Conservation (phyloP, 2,797 vertebrate genomes). For the Sebastes diploproa region DNA sequence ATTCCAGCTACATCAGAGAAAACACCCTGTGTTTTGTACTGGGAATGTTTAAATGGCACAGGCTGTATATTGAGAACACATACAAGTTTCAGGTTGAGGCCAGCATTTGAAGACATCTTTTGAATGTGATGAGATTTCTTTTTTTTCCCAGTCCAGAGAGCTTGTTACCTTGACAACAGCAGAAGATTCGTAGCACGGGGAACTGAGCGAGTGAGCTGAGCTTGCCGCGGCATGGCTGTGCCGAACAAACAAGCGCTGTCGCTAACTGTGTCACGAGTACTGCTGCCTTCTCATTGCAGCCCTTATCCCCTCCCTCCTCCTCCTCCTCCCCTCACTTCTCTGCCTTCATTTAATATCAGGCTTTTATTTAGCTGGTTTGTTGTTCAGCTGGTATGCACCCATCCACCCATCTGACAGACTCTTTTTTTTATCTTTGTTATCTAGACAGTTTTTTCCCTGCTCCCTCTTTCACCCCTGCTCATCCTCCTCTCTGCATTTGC, state of each 20-base stretch:
- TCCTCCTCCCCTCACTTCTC: conserved; percentile 20
- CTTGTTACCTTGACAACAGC: conserved; percentile 87
- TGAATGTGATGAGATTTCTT: conserved; percentile 64
- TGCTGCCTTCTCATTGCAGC: conserved; percentile 62
- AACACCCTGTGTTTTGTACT: not conserved
- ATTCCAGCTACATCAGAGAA: not conserved
- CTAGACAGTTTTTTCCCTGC: not conserved
- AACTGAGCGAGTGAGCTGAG: conserved; percentile 61
- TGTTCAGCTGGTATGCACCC: conserved; percentile 33
- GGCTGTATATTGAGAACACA: conserved; percentile 40
- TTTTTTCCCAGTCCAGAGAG: conserved; percentile 64
- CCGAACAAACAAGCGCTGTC: conserved; percentile 76
- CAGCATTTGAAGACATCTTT: conserved; percentile 69
- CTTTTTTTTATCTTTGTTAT: conserved; percentile 25
- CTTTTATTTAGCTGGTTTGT: conserved; percentile 56
- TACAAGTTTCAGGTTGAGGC: conserved; percentile 60
- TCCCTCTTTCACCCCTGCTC: not conserved
- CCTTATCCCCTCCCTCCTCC: conserved; percentile 14
- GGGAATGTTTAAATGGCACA: conserved; percentile 3
- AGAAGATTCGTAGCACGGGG: conserved; percentile 70
- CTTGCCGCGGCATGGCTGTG: conserved; percentile 65
- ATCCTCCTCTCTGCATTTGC: conserved; percentile 2
- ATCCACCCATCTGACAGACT: conserved; percentile 27
- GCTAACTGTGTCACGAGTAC: conserved; percentile 79
- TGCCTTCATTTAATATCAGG: conserved; percentile 53